phyloP scores from a whole-genome alignment of 2,113 vertebrate species.

The pig (Sus scrofa) region DNA sequence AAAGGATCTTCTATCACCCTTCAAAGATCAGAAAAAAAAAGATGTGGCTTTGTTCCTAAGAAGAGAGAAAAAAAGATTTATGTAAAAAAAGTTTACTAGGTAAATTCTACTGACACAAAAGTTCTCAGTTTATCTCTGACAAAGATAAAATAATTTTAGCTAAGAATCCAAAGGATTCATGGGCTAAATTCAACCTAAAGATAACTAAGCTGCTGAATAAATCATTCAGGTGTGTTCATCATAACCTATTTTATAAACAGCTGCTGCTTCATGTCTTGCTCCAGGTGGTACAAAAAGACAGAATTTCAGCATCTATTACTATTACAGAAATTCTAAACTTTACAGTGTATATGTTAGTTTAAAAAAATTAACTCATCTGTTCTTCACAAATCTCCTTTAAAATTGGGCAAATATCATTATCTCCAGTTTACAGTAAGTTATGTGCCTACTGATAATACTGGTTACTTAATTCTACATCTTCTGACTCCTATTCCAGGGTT shows the following conservation, averaged over 20 bases:
- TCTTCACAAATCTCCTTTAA: conserved; percentile 14
- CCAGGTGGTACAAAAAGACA: not conserved
- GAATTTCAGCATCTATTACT: not conserved
- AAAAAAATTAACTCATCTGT: conserved; percentile 1
- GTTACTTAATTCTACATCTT: not conserved
- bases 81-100: not conserved
- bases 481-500: not conserved
- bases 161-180: not conserved
- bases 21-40: not conserved
- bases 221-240: not conserved
- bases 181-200: not conserved
- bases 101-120: not conserved
- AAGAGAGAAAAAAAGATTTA: not conserved
- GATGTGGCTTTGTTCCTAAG: not conserved
- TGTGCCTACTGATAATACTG: not conserved
- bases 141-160: conserved; percentile 35
- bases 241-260: not conserved
- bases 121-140: conserved; percentile 2
- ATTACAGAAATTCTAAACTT: not conserved
- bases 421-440: not conserved
- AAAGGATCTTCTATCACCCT: not conserved
- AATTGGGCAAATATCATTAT: conserved; percentile 28
- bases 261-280: not conserved
- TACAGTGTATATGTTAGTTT: not conserved
- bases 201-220: conserved; percentile 15